These are phyloP conservation scores for Chirona hameri DNA, from an alignment of 2,888 invertebrate species.

Conservation along the genomic window DNA sequence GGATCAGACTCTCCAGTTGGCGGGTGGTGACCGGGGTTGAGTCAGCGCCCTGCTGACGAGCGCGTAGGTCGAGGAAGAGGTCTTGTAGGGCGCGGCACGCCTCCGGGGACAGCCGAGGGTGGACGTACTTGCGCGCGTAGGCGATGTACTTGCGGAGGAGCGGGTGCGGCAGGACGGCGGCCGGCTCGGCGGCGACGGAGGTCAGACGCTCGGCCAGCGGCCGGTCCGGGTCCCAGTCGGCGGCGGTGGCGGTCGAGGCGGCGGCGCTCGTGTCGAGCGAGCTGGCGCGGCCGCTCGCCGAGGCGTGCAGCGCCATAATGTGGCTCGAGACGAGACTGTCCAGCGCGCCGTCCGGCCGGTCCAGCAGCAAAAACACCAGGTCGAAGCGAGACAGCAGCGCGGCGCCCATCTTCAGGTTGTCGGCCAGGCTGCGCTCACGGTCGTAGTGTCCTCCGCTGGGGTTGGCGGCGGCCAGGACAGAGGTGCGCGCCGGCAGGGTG, in stretches of 20 bases:
- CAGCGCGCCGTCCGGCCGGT: slow-evolving; percentile 75
- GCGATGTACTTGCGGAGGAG: slow-evolving; percentile 85
- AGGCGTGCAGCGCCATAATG: slow-evolving; percentile 65
- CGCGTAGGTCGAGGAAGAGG: slow-evolving; percentile 74
- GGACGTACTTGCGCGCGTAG: slow-evolving; percentile 81
- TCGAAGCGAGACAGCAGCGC: slow-evolving; percentile 88
- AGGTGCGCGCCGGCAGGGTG: slow-evolving; percentile 74
- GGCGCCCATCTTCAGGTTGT: slow-evolving; percentile 81
- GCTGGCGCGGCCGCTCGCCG: background rate
- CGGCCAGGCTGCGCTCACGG: slow-evolving; percentile 76
- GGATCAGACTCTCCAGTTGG: slow-evolving; percentile 82
- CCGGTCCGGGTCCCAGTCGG: background rate
- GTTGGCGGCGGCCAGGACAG: slow-evolving; percentile 89
- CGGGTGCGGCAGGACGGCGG: slow-evolving; percentile 69
- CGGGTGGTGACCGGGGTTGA: slow-evolving; percentile 80
- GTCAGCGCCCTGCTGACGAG: slow-evolving; percentile 59
- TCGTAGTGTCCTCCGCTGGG: slow-evolving; percentile 67
- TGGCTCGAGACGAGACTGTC: slow-evolving; percentile 76
- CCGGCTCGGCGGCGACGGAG: slow-evolving; percentile 33
- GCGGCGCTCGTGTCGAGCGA: slow-evolving; percentile 1
- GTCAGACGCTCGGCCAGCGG: slow-evolving; percentile 23
- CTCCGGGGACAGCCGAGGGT: slow-evolving; percentile 68
- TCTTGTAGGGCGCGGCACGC: slow-evolving; percentile 68
- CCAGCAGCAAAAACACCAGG: slow-evolving; percentile 82
- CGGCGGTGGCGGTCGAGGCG: background rate